Percentiles rank a stretch among this genome's conserved stretches.
These are phyloP conservation scores for Erinaceus europaeus DNA, from an alignment of 2,113 vertebrate genomes.

Conservation along the genomic window DNA sequence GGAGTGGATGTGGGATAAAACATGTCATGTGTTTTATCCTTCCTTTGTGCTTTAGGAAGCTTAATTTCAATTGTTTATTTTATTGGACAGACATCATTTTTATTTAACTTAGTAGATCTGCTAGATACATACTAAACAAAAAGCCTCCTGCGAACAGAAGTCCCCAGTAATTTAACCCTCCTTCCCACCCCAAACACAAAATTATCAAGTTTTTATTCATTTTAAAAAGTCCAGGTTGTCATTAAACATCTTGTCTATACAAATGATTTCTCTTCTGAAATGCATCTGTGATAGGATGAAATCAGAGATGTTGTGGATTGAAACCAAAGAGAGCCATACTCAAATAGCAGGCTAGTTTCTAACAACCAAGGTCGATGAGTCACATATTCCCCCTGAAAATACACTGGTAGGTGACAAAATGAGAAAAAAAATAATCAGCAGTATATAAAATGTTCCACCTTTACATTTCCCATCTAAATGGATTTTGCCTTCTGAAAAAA, in stretches of 20 bases:
- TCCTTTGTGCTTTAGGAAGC: slow-evolving; percentile 78
- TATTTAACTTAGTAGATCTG: slow-evolving; percentile 55
- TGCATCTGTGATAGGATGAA: slow-evolving; percentile 66
- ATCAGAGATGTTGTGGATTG: slow-evolving; percentile 67
- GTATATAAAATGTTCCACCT: slow-evolving; percentile 76
- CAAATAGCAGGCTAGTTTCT: slow-evolving; percentile 73
- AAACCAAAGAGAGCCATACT: slow-evolving; percentile 70
- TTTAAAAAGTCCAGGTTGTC: slow-evolving; percentile 57
- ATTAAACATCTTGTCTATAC: slow-evolving; percentile 63
- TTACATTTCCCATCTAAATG: slow-evolving; percentile 56
- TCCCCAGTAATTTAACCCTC: slow-evolving; percentile 7
- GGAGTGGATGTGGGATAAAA: slow-evolving; percentile 71
- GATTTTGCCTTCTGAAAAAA: slow-evolving; percentile 73
- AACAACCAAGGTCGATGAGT: slow-evolving; percentile 79
- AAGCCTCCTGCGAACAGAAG: slow-evolving; percentile 53
- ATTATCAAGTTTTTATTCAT: slow-evolving; percentile 52
- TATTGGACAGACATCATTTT: slow-evolving; percentile 58
- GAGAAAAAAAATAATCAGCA: slow-evolving; percentile 72
- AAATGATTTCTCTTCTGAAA: slow-evolving; percentile 58
- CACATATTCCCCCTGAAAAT: slow-evolving; percentile 77
- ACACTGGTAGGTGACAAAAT: slow-evolving; percentile 74
- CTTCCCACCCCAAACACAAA: neutral
- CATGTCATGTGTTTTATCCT: slow-evolving; percentile 66
- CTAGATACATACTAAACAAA: slow-evolving; percentile 54
- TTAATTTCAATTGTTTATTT: slow-evolving; percentile 73